A percentile compares a stretch with the other conserved stretches of the same genome.
Conservation (phyloP, 2,113 vertebrate genomes). For the Cichladusa arquata region DNA sequence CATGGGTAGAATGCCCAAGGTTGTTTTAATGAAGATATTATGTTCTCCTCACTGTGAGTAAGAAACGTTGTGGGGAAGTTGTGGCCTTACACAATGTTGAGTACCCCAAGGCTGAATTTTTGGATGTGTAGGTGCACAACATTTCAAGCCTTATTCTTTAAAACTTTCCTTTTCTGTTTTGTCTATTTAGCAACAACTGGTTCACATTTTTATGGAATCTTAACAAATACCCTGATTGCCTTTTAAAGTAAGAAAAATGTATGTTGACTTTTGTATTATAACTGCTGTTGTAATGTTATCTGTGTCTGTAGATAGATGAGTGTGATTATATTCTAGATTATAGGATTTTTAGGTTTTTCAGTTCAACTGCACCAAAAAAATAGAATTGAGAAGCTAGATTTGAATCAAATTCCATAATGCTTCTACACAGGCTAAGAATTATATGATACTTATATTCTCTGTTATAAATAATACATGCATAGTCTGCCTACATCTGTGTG, state of each 20-base stretch:
- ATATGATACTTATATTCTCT: background rate
- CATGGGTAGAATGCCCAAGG: background rate
- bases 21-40: background rate
- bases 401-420: background rate
- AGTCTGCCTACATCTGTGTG: background rate
- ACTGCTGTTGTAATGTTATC: background rate
- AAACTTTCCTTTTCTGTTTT: slow-evolving; percentile 5
- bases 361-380: background rate
- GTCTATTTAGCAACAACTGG: background rate
- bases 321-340: background rate
- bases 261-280: background rate
- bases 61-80: background rate
- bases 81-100: background rate
- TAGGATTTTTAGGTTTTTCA: background rate
- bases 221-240: background rate
- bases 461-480: background rate
- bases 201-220: background rate
- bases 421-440: background rate
- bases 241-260: background rate
- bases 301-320: background rate
- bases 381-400: background rate
- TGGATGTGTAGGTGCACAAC: background rate
- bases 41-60: background rate
- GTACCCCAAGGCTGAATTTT: background rate
- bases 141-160: slow-evolving; percentile 9